phyloP scores from a whole-genome alignment of 2,888 invertebrate genomes.

The Rhingia rostrata region DNA sequence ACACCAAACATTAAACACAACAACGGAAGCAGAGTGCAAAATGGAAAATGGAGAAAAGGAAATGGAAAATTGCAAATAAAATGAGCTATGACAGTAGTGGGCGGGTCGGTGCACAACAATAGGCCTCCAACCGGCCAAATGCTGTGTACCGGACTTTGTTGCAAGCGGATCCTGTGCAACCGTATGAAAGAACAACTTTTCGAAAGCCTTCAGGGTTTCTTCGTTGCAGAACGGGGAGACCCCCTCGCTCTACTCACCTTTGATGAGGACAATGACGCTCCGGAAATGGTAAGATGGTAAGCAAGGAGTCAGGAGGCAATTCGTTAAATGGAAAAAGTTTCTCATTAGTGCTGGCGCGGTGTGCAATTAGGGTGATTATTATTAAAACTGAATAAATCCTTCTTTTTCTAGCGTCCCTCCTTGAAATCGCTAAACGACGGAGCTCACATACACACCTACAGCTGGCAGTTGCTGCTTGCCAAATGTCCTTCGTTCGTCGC shows the following conservation, averaged over 20 bases:
- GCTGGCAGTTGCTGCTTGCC: slow-evolving; percentile 19
- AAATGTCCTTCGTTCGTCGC: slow-evolving; percentile 31
- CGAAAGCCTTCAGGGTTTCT: slow-evolving; percentile 48
- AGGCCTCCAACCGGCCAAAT: background rate
- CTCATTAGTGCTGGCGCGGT: slow-evolving; percentile 64
- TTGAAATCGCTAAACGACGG: slow-evolving; percentile 4
- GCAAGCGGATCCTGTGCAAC: slow-evolving; percentile 13
- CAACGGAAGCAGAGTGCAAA: slow-evolving; percentile 51
- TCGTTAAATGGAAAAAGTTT: slow-evolving; percentile 70
- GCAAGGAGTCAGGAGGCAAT: slow-evolving; percentile 41
- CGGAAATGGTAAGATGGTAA: slow-evolving; percentile 5
- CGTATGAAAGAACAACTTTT: slow-evolving; percentile 38
- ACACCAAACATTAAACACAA: slow-evolving; percentile 53
- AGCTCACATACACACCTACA: background rate
- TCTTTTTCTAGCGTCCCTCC: background rate
- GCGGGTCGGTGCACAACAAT: slow-evolving; percentile 44
- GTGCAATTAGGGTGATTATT: slow-evolving; percentile 71
- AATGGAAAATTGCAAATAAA: slow-evolving; percentile 33
- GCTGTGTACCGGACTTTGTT: slow-evolving; percentile 2
- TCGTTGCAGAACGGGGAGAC: background rate
- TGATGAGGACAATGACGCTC: background rate
- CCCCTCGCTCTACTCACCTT: background rate
- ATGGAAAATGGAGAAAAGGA: slow-evolving; percentile 20
- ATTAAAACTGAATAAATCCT: slow-evolving; percentile 62
- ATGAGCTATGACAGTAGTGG: slow-evolving; percentile 15